Evolutionary conservation across 2,113 vertebrate genomes (phyloP), one percentile per base, ranked within the genome.

Genomic region (Phrynocephalus versicolor): DNA sequence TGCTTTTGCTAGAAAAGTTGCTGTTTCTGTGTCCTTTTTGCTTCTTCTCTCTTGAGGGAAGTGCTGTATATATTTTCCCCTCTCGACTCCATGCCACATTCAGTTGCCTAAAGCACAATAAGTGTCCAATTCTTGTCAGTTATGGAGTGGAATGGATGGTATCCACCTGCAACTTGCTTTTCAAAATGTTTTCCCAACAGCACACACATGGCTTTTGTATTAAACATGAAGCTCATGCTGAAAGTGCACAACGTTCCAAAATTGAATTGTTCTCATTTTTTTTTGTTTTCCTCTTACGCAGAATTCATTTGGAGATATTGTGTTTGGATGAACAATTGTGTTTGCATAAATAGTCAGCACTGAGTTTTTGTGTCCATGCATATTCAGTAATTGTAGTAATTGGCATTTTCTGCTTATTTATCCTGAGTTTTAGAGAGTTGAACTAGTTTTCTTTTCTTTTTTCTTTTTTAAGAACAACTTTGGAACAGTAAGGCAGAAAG

Each of bases 151-250:
- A 75, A 39, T 62, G 0, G 25, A 82, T 33, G 84, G 7, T 19
- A 85, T 10, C 15, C 1, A 67, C 15, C 41, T 51, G 0, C 85
- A 84, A 2, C 83, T 74, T 78, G 1, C 41, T 87, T 78, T 75
- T 79, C 73, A 23, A 73, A 84, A 74, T 65, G 41, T 84, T 39
- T 75, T 58, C n/a, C n/a, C 18, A 74, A 79, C 45, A 83, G 2
- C 5, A 89, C 69, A 76, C 87, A 79, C n/a, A 3, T 87, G 14
- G 6, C 13, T 79, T 83, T 83, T 51, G 33, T 64, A 30, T 35
- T 30, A 45, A 23, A 51, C 64, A 67, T 85, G 14, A 75, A 18
- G 51, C 19, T 23, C 12, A 51, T 8, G 21, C 4, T 71, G 51
- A 62, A 0, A 1, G 51, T 82, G 27, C 21, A 71, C 3, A 6